phyloP scores from a whole-genome alignment of 2,113 vertebrate species.

The Oreochromis aureus region DNA sequence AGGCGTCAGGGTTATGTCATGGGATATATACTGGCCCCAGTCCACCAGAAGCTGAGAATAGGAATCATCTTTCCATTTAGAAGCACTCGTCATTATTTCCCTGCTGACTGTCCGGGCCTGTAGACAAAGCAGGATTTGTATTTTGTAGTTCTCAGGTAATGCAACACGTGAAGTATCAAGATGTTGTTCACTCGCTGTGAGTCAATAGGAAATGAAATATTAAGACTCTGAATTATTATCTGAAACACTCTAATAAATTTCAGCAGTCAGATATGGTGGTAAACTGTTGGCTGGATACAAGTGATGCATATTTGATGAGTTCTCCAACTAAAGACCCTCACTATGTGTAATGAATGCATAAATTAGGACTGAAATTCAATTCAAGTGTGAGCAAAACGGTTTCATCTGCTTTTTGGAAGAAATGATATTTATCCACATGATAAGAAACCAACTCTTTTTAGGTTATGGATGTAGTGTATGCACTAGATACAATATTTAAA shows the following conservation, averaged over 20 bases:
- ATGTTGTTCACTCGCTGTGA: not conserved
- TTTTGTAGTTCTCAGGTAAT: not conserved
- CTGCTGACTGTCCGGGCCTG: conserved; percentile 85
- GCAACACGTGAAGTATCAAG: not conserved
- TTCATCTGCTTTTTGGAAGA: not conserved
- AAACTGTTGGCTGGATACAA: not conserved
- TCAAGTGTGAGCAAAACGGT: not conserved
- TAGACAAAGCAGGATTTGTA: not conserved
- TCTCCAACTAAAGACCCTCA: not conserved
- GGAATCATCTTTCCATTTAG: conserved; percentile 66
- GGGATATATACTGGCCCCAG: conserved; percentile 93
- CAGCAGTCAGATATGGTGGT: not conserved
- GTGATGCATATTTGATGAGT: conserved; percentile 24
- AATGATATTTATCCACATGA: not conserved
- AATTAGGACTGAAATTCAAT: not conserved
- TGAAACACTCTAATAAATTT: not conserved
- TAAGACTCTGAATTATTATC: not conserved
- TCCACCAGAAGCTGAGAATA: conserved; percentile 85
- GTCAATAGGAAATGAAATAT: not conserved
- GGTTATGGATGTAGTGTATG: not conserved
- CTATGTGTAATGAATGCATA: conserved; percentile 2
- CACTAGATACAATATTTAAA: not conserved
- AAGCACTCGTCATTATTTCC: conserved; percentile 73
- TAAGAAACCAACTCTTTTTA: not conserved
- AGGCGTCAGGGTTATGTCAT: conserved; percentile 88